Percentiles rank a stretch among this genome's conserved stretches.
These are phyloP conservation scores for Diogma glabrata DNA, from an alignment of 2,888 invertebrate genomes.

Conservation along the genomic window DNA sequence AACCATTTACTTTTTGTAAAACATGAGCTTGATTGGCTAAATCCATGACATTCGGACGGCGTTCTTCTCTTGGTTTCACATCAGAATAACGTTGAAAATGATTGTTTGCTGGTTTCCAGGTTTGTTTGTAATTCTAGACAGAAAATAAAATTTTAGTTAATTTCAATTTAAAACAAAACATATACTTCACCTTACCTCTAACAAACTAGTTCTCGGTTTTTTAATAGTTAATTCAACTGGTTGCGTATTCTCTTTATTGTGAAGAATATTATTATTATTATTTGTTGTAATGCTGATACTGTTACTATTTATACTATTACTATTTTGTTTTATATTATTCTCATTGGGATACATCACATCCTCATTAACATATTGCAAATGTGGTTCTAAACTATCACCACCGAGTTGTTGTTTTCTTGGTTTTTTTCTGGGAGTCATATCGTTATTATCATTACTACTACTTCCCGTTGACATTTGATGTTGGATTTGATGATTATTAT, in stretches of 20 bases:
- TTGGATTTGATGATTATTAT: conserved; percentile 5
- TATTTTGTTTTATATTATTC: conserved; percentile 10
- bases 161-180: background rate
- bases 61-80: conserved; percentile 78
- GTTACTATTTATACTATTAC: background rate
- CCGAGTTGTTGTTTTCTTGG: conserved; percentile 73
- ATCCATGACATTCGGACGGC: conserved; percentile 74
- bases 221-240: conserved; percentile 32
- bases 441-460: conserved; percentile 33
- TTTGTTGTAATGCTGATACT: background rate
- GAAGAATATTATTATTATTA: conserved; percentile 13
- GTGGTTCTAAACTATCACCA: conserved; percentile 4
- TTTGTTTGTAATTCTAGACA: conserved; percentile 53
- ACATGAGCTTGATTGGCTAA: conserved; percentile 81
- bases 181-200: conserved; percentile 26
- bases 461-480: conserved; percentile 18
- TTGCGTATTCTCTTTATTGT: conserved; percentile 35
- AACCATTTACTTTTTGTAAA: conserved; percentile 79
- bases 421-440: conserved; percentile 71
- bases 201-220: conserved; percentile 32
- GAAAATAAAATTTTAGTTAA: background rate
- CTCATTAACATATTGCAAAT: background rate
- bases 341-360: background rate
- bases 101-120: conserved; percentile 62
- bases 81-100: conserved; percentile 67